Evolutionary conservation across 2,888 invertebrate genomes (phyloP), one percentile per base, ranked within the genome.

Genomic region (Julus scandinavius): DNA sequence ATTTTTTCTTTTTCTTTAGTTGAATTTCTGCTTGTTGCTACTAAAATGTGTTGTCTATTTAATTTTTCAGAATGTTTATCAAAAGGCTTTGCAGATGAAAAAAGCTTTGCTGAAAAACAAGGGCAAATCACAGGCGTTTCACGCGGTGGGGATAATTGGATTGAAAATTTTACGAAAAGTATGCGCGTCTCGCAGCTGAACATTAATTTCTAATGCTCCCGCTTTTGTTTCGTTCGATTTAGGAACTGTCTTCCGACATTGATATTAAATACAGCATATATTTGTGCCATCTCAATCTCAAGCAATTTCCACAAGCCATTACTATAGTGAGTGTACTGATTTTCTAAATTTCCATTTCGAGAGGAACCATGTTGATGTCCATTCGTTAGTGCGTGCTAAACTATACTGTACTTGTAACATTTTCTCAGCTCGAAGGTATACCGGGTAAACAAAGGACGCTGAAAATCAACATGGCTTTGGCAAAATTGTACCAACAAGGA

Each of bases 401-500:
- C 0, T 29, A 29, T 29, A 29, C 29, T 29, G 29, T 29, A 29
- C 15, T n/a, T 13, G 15, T 86, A 17, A 15, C 38, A 17, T 85
- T 88, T 80, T 89, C 90, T 3, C 90, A 93, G 93, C 90, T 94
- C 63, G 93, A 94, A 90, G 93, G 93, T 49, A 93, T 94, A 88
- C 94, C 95, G 40, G 94, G 94, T 0, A 95, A 95, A 91, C 94
- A 94, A 88, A 93, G 96, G 88, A 95, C 95, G 40, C 93, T 96
- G 0, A 95, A 95, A 92, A 94, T 96, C 4, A 96, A 96, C 91
- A 95, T 96, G 94, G 95, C 96, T 15, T 92, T 97, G 88, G 96
- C 95, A 6, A 95, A 95, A 91, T 93, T 96, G 90, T 95, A 95
- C 90, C 94, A 95, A 90, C 94, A 95, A 89, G 94, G 94, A 88